phyloP scores from a whole-genome alignment of 2,113 vertebrate genomes.

The Oncorhynchus mykiss region DNA sequence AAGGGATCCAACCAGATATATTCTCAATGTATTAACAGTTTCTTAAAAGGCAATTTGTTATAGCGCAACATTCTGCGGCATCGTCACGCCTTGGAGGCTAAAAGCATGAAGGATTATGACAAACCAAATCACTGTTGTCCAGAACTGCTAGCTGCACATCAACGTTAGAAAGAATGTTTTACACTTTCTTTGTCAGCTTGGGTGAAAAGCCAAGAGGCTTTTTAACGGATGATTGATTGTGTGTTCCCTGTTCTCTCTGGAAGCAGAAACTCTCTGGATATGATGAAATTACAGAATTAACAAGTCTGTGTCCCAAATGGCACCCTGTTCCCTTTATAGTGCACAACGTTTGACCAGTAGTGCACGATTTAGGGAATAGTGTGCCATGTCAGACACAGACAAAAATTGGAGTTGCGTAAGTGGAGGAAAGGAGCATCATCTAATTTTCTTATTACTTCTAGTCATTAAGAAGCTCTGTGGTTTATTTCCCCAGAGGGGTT shows the following conservation, averaged over 20 bases:
- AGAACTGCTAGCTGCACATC: not conserved
- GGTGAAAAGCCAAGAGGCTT: not conserved
- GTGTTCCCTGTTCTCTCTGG: not conserved
- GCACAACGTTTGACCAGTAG: no score
- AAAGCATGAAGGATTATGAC: not conserved
- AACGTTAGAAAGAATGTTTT: not conserved
- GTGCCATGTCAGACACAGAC: no score
- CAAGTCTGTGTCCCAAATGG: no score
- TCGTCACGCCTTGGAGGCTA: not conserved
- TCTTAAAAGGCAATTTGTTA: not conserved
- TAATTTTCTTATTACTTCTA: not conserved
- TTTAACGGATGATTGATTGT: not conserved
- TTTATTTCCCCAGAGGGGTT: not conserved
- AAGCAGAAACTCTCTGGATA: not conserved
- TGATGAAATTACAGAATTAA: not conserved
- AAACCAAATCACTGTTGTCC: not conserved
- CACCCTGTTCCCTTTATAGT: no score
- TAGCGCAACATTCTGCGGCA: not conserved
- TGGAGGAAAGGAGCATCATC: not conserved
- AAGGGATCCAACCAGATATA: not conserved
- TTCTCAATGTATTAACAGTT: not conserved
- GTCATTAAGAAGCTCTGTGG: not conserved
- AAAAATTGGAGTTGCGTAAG: not conserved
- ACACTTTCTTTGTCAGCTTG: not conserved
- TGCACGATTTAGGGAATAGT: no score